Percentiles rank a stretch among this genome's conserved stretches.
These are phyloP conservation scores for Neotoma lepida DNA, from an alignment of 2,113 vertebrate species.

Conservation along the genomic window DNA sequence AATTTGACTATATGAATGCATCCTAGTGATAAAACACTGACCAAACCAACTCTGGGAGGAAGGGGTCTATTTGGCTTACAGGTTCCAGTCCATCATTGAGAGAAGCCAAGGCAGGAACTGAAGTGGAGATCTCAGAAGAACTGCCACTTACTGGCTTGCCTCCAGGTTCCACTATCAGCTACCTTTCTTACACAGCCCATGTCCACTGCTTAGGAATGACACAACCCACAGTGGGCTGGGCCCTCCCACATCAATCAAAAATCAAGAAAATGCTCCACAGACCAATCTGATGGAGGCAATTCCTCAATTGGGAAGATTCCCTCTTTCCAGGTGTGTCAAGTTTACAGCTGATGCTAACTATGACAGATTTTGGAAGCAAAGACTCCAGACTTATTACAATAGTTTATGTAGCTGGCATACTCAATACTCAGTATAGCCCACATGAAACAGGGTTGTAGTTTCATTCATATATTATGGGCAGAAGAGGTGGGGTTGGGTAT, in stretches of 20 bases:
- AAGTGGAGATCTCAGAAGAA: not conserved
- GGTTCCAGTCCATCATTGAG: not conserved
- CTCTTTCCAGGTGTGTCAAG: not conserved
- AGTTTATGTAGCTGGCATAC: not conserved
- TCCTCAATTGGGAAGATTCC: not conserved
- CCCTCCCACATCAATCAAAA: not conserved
- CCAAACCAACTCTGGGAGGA: not conserved
- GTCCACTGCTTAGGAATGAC: not conserved
- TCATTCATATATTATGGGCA: not conserved
- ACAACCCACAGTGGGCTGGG: no score
- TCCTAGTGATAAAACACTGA: not conserved
- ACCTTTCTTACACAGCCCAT: not conserved
- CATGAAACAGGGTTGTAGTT: not conserved
- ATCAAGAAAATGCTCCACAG: not conserved
- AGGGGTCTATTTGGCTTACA: not conserved
- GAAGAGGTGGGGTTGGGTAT: not conserved
- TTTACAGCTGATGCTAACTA: not conserved
- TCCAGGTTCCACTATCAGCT: not conserved
- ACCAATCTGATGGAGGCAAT: not conserved
- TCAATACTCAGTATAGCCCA: not conserved
- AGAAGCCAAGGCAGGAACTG: not conserved
- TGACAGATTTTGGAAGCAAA: not conserved
- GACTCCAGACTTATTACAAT: not conserved
- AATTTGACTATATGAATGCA: not conserved
- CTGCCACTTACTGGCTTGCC: not conserved